Conservation (phyloP, 2,797 vertebrate species). For the Phrynocephalus guinanensis region DNA sequence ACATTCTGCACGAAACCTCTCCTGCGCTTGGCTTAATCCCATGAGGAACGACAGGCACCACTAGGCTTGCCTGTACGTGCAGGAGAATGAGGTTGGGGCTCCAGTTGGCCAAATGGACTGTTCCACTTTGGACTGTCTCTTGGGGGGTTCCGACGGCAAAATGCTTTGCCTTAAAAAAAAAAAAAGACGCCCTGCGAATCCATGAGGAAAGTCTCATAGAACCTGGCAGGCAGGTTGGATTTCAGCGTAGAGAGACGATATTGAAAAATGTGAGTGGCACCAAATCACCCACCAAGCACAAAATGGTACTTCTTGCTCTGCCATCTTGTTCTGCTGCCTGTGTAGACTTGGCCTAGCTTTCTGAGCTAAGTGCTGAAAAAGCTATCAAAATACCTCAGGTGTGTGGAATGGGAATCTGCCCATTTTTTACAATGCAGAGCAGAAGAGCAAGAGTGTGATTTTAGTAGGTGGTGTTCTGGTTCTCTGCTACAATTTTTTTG, state of each 20-base stretch:
- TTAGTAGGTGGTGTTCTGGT: neutral
- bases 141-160: neutral
- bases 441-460: constrained; percentile 9
- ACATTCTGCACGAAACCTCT: neutral
- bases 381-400: neutral
- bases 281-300: no score
- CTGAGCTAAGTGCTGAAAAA: neutral
- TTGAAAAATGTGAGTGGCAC: neutral
- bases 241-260: neutral
- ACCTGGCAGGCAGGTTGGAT: neutral
- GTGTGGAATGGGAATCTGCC: neutral
- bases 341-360: neutral
- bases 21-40: neutral
- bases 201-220: neutral
- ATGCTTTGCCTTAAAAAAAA: no score
- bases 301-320: neutral
- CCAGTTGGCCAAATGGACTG: neutral
- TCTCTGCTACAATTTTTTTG: neutral
- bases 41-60: neutral
- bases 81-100: neutral
- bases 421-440: neutral
- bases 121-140: neutral
- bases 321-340: neutral
- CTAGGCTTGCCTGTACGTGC: neutral
- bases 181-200: neutral